phyloP scores from a whole-genome alignment of 2,888 invertebrate genomes.

The Sepiola atlantica region DNA sequence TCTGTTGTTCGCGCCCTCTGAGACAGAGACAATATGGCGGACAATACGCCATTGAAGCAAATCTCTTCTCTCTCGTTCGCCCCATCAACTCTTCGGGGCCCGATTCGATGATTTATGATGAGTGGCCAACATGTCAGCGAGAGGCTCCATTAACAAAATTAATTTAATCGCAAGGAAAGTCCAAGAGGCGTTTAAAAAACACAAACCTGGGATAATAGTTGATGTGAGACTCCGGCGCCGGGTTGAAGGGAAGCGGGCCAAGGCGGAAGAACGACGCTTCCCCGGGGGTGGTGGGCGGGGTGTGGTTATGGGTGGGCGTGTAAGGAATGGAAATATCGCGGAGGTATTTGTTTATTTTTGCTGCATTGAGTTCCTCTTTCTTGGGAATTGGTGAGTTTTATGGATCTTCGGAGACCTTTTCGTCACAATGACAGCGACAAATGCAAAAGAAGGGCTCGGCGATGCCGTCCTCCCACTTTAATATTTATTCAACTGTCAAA shows the following conservation, averaged over 20 bases:
- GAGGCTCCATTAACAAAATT: slow-evolving; percentile 21
- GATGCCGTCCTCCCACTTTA: background rate
- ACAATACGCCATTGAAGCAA: background rate
- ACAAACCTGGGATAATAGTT: slow-evolving; percentile 13
- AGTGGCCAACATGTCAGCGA: background rate
- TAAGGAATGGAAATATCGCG: too few relatives aligned
- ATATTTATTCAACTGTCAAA: background rate
- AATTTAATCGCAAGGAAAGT: slow-evolving; percentile 32
- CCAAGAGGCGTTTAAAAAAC: slow-evolving; percentile 32
- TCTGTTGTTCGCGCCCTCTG: background rate
- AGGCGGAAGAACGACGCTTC: background rate
- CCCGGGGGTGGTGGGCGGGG: background rate
- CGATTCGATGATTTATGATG: background rate
- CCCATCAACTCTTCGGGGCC: background rate
- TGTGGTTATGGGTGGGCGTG: background rate
- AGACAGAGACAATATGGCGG: background rate
- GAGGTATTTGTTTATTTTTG: background rate
- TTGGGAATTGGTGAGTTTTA: background rate
- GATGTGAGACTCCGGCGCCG: background rate
- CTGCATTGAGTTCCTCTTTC: background rate
- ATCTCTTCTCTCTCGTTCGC: background rate
- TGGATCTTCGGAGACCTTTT: slow-evolving; percentile 32
- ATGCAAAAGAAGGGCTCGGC: background rate
- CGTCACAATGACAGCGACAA: slow-evolving; percentile 18
- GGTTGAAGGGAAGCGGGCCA: background rate